Evolutionary conservation across 2,888 invertebrate species (phyloP).

Genomic region (Automeris io): DNA sequence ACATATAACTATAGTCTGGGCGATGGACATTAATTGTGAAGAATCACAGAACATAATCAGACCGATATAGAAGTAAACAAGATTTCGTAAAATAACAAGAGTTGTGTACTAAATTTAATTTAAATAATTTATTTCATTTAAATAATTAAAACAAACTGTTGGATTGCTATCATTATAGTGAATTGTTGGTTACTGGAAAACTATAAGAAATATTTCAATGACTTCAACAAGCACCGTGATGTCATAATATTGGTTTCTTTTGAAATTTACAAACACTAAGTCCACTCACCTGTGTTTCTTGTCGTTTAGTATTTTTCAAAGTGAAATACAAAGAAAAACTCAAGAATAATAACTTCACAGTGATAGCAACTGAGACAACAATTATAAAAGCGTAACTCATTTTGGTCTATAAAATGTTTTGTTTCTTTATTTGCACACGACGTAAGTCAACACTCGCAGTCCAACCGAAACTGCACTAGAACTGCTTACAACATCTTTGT

Average conservation of each 20-base stretch:
- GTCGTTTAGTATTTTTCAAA: constrained; percentile 29
- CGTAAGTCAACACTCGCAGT: constrained; percentile 28
- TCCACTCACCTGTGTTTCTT: constrained; percentile 47
- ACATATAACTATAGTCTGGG: too few relatives aligned
- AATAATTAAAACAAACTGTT: too few relatives aligned
- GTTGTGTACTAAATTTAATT: too few relatives aligned
- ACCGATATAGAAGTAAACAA: too few relatives aligned
- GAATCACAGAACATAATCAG: too few relatives aligned
- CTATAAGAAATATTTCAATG: background rate
- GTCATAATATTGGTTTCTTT: background rate
- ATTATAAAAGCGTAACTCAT: constrained; percentile 60
- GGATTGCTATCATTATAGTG: too few relatives aligned
- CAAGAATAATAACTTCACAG: constrained; percentile 57
- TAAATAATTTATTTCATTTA: too few relatives aligned
- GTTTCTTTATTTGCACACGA: constrained; percentile 10
- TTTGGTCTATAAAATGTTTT: constrained; percentile 11
- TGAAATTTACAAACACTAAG: constrained; percentile 7
- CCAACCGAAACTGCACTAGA: constrained; percentile 45
- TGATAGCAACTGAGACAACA: constrained; percentile 60
- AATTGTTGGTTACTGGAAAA: too few relatives aligned
- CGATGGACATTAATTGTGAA: too few relatives aligned
- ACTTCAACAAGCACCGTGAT: background rate
- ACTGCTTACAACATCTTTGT: constrained; percentile 33
- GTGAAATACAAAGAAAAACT: constrained; percentile 63
- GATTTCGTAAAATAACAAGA: too few relatives aligned